Base-by-base conservation (phyloP, 1,140 invertebrate genomes). In the Caenorhabditis remanei region DNA sequence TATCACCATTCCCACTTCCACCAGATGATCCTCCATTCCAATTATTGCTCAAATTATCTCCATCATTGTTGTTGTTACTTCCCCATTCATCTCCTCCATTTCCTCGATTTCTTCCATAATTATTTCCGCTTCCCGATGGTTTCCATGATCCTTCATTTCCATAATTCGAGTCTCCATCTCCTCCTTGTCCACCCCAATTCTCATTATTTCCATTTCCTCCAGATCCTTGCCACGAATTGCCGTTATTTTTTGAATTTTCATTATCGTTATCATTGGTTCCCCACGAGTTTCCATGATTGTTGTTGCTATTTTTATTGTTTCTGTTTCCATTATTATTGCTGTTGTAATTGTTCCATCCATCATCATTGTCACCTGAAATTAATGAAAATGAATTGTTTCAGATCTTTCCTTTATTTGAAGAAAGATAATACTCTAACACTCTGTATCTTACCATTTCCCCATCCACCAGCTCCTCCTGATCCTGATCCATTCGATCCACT, bases 361-460 rank as follows among this genome's bases (percentile, higher is more conserved):
- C 71, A 79, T 79, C 71, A 50, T 50, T 79, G n/a, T 79, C 71
- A 16, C 71, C 71, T 79, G 71, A 50, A 71, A 46, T 41, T 1
- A 43, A 46, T n/a, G 4, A 6, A 56, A 63, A 63, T 24, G 32
- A n/a, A 32, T 21, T n/a, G 24, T 63, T 63, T 40, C 11, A 24
- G 11, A 32, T 4, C 24, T 11, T 9, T 7, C 4, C n/a, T 14
- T 24, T 0, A 21, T 46, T 19, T 0, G n/a, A 46, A 19, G 11
- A 8, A 14, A 4, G 4, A 14, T 40, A 32, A 53, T 79, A 24
- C 53, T 53, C 46, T n/a, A 50, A n/a, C n/a, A n/a, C n/a, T n/a
- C 7, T 9, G 11, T 9, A 19, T 11, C n/a, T 32, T 14, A 21
- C 61, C 61, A 46, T 71, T 71, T 19, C 41, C 41, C 19, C 61